phyloP scores from a whole-genome alignment of 2,888 invertebrate species.

The Athripsodes cinereus region DNA sequence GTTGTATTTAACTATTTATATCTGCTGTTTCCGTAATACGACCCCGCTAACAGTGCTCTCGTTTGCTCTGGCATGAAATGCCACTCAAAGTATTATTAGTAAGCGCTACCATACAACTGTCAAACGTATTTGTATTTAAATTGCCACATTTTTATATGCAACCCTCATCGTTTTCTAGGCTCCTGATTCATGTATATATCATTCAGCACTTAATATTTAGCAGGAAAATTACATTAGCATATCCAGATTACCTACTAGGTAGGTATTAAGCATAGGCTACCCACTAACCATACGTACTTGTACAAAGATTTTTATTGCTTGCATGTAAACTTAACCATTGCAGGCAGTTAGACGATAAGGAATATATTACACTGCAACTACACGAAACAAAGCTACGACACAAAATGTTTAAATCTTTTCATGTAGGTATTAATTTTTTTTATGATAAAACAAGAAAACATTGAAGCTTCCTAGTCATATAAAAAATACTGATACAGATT shows the following conservation, averaged over 20 bases:
- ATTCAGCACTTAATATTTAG: not conserved
- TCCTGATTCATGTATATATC: not conserved
- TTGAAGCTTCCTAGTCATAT: too few species aligned
- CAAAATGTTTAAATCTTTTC: too few species aligned
- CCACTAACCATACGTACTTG: too few species aligned
- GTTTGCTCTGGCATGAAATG: constrained; percentile 6
- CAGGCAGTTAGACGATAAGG: too few species aligned
- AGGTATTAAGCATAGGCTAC: too few species aligned
- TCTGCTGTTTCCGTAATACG: not conserved
- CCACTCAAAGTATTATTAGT: constrained; percentile 3
- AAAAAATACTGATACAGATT: too few species aligned
- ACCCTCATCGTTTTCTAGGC: not conserved
- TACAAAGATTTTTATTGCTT: too few species aligned
- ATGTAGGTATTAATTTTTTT: too few species aligned
- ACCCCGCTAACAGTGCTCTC: not conserved
- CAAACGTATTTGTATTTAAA: constrained; percentile 3
- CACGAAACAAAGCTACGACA: too few species aligned
- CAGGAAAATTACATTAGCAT: constrained; percentile 1
- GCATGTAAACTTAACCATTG: too few species aligned
- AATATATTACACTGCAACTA: too few species aligned
- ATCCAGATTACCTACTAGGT: not conserved
- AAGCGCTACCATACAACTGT: not conserved
- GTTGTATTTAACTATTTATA: not conserved
- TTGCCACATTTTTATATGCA: not conserved
- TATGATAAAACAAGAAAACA: too few species aligned